phyloP scores from a whole-genome alignment of 2,888 invertebrate genomes.

The Allygus modestus region DNA sequence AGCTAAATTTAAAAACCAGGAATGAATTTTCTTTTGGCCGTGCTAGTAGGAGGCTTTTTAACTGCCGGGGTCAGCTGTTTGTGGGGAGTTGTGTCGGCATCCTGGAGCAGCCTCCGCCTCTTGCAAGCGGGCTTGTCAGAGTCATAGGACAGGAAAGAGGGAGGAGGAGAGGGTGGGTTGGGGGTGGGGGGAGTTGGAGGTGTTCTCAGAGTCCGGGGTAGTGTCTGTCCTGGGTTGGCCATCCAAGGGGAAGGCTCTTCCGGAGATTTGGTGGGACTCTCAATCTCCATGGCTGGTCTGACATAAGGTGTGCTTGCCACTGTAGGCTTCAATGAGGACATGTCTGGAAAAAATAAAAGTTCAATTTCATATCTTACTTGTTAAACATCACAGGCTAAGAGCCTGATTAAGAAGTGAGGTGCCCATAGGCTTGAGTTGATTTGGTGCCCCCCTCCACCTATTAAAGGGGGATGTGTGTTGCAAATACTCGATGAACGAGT shows the following conservation, averaged over 20 bases:
- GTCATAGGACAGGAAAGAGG: background rate
- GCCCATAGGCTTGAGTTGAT: too few relatives aligned
- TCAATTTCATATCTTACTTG: too few relatives aligned
- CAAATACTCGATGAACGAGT: too few relatives aligned
- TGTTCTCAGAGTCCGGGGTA: background rate
- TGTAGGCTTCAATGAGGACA: background rate
- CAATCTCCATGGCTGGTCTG: background rate
- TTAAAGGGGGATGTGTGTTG: too few relatives aligned
- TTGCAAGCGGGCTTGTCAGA: background rate
- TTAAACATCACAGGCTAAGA: too few relatives aligned
- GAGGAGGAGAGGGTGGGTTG: background rate
- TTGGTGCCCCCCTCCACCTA: too few relatives aligned
- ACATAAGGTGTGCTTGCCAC: slow-evolving; percentile 11
- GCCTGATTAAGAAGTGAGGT: too few relatives aligned
- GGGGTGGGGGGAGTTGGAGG: background rate
- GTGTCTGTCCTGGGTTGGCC: background rate
- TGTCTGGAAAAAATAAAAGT: background rate
- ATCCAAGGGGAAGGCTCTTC: slow-evolving; percentile 21
- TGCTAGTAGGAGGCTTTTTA: background rate
- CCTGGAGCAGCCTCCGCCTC: background rate
- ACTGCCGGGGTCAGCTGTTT: background rate
- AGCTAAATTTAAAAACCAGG: slow-evolving; percentile 14
- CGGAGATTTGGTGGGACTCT: background rate
- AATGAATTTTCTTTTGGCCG: slow-evolving; percentile 16
- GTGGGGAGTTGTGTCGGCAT: background rate